Percentiles rank a stretch among this genome's conserved stretches.
phyloP scores from a whole-genome alignment of 2,113 vertebrate species.

The Cavia aperea region DNA sequence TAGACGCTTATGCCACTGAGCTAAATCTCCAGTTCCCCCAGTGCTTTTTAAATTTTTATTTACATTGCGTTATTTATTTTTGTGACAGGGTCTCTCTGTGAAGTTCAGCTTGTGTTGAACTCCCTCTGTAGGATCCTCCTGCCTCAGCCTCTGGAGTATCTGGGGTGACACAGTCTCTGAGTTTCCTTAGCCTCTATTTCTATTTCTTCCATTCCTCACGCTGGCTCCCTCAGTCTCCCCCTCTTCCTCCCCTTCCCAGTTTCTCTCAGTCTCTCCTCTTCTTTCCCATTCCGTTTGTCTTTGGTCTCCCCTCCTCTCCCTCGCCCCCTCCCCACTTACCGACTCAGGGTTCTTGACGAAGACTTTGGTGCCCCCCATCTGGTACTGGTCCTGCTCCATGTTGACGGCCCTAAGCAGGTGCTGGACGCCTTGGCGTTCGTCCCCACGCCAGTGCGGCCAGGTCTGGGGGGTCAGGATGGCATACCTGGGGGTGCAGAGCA shows the following conservation, averaged over 20 bases:
- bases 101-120: not conserved
- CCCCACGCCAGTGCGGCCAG: conserved; percentile 87
- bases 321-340: conserved; percentile 70
- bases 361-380: conserved; percentile 92
- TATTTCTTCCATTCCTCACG: not conserved
- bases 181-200: not conserved
- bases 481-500: conserved; percentile 76
- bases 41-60: not conserved
- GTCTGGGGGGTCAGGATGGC: conserved; percentile 93
- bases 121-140: not conserved
- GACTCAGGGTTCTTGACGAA: conserved; percentile 98
- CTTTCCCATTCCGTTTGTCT: not conserved
- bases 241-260: not conserved
- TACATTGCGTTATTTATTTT: not conserved
- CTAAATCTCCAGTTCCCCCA: not conserved
- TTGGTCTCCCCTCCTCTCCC: not conserved
- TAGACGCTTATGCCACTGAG: too few species aligned
- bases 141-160: not conserved
- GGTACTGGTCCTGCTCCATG: conserved; percentile 95
- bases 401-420: conserved; percentile 91
- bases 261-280: not conserved
- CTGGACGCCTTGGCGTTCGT: conserved; percentile 90
- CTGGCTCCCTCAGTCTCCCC: not conserved
- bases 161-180: not conserved
- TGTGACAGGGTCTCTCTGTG: not conserved